These are phyloP conservation scores for Drosophila histrio DNA, from an alignment of 2,888 invertebrate species.

Conservation along the genomic window DNA sequence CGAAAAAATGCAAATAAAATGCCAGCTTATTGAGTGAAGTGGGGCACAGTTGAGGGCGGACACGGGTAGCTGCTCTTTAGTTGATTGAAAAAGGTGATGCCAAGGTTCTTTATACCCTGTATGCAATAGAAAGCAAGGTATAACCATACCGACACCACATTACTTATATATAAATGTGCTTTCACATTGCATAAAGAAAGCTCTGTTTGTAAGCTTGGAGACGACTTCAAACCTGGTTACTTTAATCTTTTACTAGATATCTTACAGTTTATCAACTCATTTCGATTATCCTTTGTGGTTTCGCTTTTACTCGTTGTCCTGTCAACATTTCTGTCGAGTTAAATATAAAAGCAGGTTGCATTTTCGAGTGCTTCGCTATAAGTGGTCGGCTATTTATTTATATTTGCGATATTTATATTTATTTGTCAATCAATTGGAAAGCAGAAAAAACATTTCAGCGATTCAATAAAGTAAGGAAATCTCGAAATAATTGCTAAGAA, in stretches of 20 bases:
- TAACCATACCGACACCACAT: background rate
- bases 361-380: slow-evolving; percentile 17
- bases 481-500: slow-evolving; percentile 3
- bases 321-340: slow-evolving; percentile 11
- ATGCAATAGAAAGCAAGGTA: background rate
- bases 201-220: background rate
- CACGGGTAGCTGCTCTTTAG: slow-evolving; percentile 55
- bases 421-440: slow-evolving; percentile 18
- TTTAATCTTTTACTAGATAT: background rate
- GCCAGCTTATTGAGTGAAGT: slow-evolving; percentile 68
- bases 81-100: slow-evolving; percentile 75
- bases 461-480: background rate
- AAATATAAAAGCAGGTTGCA: slow-evolving; percentile 15
- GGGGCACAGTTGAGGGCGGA: slow-evolving; percentile 18
- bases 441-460: background rate
- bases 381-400: slow-evolving; percentile 23
- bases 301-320: slow-evolving; percentile 9
- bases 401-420: slow-evolving; percentile 16
- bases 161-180: background rate
- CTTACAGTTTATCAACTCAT: background rate
- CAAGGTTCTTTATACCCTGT: slow-evolving; percentile 38
- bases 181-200: background rate
- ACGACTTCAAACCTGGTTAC: background rate
- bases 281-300: background rate
- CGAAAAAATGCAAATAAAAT: slow-evolving; percentile 78